Conservation (phyloP, 1,140 invertebrate species). For the Drosophila virilis region DNA sequence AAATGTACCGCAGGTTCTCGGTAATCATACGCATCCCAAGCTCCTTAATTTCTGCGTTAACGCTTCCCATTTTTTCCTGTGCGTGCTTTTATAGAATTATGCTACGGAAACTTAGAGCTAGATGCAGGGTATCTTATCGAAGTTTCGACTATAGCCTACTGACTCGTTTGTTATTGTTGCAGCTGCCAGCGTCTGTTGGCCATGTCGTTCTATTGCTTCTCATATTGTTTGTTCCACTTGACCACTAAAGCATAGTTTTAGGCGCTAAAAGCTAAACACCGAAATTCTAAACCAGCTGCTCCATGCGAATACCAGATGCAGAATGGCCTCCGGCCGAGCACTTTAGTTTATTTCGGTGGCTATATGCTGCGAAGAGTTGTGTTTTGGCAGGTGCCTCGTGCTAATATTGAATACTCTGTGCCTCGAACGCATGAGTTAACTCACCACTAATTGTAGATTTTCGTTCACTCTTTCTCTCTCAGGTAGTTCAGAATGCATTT, state of each 20-base stretch:
- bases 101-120: neutral
- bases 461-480: conserved; percentile 5
- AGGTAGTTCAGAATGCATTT: conserved; percentile 17
- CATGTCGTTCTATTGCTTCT: conserved; percentile 11
- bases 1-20: too few species aligned
- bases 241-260: conserved; percentile 83
- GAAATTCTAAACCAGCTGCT: conserved; percentile 80
- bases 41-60: too few species aligned
- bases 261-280: conserved; percentile 82
- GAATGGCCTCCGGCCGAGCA: conserved; percentile 32
- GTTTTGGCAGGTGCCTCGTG: conserved; percentile 47
- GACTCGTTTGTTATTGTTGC: conserved; percentile 26
- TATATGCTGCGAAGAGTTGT: conserved; percentile 28
- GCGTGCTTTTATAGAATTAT: neutral
- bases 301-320: conserved; percentile 36
- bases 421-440: conserved; percentile 60
- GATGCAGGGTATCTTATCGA: neutral
- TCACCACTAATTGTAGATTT: conserved; percentile 68
- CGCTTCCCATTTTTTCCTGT: too few species aligned
- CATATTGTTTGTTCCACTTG: conserved; percentile 79
- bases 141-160: neutral
- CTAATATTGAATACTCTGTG: conserved; percentile 45
- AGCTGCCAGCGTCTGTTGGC: conserved; percentile 26
- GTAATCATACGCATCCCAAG: too few species aligned
- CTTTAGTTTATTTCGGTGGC: conserved; percentile 63